Percentiles rank a stretch among this genome's conserved stretches.
Conservation (phyloP, 1,140 invertebrate genomes). For the Reticulitermes speratus region DNA sequence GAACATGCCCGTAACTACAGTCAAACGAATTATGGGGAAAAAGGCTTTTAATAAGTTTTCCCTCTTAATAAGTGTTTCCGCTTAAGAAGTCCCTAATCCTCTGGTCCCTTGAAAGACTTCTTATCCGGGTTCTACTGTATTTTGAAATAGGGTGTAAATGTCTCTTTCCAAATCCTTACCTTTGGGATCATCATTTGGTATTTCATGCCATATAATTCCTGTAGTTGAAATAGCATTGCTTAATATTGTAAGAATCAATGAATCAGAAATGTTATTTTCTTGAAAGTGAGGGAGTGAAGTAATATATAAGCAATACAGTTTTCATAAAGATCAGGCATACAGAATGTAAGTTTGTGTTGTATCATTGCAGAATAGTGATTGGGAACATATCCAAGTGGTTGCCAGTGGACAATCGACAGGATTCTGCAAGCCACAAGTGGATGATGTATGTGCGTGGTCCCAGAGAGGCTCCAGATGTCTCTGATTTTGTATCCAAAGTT, state of each 20-base stretch:
- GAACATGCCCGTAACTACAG: too few species aligned
- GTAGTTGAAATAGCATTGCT: too few species aligned
- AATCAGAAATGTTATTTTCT: slow-evolving; percentile 41
- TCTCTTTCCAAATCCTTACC: too few species aligned
- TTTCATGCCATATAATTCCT: too few species aligned
- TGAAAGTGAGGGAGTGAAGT: slow-evolving; percentile 36
- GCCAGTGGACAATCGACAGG: slow-evolving; percentile 61
- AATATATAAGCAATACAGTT: neutral
- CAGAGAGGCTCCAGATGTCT: slow-evolving; percentile 59
- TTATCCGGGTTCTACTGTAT: too few species aligned
- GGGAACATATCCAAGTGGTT: slow-evolving; percentile 88
- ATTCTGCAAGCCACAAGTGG: slow-evolving; percentile 85
- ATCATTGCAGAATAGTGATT: slow-evolving; percentile 55
- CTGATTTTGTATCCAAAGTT: slow-evolving; percentile 69
- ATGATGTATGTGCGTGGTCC: slow-evolving; percentile 78
- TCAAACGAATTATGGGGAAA: too few species aligned
- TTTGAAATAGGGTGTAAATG: too few species aligned
- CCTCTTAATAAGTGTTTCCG: too few species aligned
- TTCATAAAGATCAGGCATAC: neutral
- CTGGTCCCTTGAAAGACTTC: too few species aligned
- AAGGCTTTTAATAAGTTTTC: too few species aligned
- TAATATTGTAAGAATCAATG: slow-evolving; percentile 37
- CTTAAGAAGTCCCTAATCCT: too few species aligned
- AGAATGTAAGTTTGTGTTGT: neutral
- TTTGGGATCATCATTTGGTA: too few species aligned